phyloP scores from a whole-genome alignment of 2,797 vertebrate species.

The Betta splendens region DNA sequence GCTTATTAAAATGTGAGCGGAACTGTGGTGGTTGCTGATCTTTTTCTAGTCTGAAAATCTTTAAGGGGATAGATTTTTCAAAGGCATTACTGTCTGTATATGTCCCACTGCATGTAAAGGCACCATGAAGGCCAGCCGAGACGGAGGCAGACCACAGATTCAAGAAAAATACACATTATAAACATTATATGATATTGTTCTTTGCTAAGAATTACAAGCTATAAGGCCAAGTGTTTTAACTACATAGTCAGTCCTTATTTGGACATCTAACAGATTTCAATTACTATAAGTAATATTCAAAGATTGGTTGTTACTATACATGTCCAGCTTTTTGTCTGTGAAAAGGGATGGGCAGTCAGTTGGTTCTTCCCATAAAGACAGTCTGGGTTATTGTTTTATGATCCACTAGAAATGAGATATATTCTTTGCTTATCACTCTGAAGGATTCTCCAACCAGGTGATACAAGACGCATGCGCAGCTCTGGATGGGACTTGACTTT shows the following conservation, averaged over 20 bases:
- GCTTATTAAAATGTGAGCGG: too few species aligned
- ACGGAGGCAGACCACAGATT: too few species aligned
- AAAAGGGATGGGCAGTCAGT: not conserved
- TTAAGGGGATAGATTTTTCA: too few species aligned
- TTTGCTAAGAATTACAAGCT: too few species aligned
- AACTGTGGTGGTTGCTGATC: too few species aligned
- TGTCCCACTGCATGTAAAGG: too few species aligned
- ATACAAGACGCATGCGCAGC: not conserved
- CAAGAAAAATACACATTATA: too few species aligned
- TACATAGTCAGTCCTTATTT: not conserved
- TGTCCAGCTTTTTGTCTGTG: not conserved
- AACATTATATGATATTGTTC: too few species aligned
- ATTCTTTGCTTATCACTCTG: constrained; percentile 29
- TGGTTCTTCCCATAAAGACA: not conserved
- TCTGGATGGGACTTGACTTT: not conserved
- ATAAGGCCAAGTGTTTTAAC: too few species aligned
- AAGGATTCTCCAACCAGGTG: constrained; percentile 10
- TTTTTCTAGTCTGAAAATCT: too few species aligned
- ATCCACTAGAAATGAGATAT: constrained; percentile 14
- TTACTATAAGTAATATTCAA: not conserved
- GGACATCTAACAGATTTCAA: constrained; percentile 10
- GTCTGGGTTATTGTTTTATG: not conserved
- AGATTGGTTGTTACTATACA: not conserved
- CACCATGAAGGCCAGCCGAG: too few species aligned
- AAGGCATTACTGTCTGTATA: too few species aligned